Evolutionary conservation across 1,140 invertebrate genomes (phyloP).

Genomic region (Agrilus planipennis): DNA sequence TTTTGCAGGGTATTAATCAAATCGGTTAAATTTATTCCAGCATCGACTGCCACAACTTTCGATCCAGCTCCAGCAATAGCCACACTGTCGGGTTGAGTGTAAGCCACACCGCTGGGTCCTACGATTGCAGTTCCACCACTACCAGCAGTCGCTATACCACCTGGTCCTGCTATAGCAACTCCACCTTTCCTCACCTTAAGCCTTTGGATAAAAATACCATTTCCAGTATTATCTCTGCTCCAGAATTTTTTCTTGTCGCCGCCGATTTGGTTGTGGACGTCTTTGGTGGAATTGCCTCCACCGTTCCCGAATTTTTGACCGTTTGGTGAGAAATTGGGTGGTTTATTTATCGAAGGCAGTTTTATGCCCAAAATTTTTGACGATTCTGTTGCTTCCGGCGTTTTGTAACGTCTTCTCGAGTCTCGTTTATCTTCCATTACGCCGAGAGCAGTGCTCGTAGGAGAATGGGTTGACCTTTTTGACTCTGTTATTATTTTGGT

Average conservation of each 20-base stretch:
- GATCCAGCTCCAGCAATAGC: conserved; percentile 57
- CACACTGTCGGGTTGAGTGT: conserved; percentile 52
- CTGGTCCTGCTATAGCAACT: conserved; percentile 60
- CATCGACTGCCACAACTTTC: conserved; percentile 47
- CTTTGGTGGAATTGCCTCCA: conserved; percentile 3
- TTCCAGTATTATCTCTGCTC: conserved; percentile 28
- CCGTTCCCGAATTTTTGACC: conserved; percentile 1
- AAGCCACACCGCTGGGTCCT: conserved; percentile 55
- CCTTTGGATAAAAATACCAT: conserved; percentile 51
- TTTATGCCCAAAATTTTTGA: too few relatives aligned
- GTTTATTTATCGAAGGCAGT: too few relatives aligned
- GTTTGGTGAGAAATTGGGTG: too few relatives aligned
- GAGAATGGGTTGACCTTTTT: too few relatives aligned
- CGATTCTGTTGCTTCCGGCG: neutral
- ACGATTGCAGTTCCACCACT: conserved; percentile 61
- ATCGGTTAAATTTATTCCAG: conserved; percentile 39
- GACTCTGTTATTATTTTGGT: too few relatives aligned
- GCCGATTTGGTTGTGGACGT: neutral
- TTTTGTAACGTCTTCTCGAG: neutral
- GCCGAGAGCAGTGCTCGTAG: too few relatives aligned
- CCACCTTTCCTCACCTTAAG: conserved; percentile 54
- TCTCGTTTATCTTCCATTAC: neutral
- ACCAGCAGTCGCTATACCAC: conserved; percentile 58
- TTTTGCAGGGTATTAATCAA: conserved; percentile 22
- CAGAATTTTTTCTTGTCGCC: conserved; percentile 18